These are phyloP conservation scores for Eulemur rubriventer DNA, from an alignment of 2,797 vertebrate species.

Conservation along the genomic window DNA sequence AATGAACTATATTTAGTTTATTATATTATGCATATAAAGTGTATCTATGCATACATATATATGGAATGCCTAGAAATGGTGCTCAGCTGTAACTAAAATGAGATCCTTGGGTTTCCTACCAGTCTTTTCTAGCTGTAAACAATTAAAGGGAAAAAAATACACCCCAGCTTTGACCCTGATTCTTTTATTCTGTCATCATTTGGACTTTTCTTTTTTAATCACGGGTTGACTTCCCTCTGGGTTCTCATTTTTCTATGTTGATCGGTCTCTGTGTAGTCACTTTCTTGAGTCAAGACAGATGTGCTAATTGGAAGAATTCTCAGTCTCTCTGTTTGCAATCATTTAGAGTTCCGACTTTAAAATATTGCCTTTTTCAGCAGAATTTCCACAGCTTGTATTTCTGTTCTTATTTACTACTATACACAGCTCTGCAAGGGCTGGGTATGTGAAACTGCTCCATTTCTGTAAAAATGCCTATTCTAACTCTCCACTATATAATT, in stretches of 20 bases:
- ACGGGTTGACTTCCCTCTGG: not conserved
- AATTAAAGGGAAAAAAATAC: not conserved
- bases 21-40: not conserved
- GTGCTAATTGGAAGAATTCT: constrained; percentile 13
- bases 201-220: not conserved
- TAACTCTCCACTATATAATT: not conserved
- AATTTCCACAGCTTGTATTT: not conserved
- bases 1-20: not conserved
- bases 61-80: not conserved
- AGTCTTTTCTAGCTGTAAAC: not conserved
- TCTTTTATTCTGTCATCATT: not conserved
- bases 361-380: not conserved
- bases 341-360: not conserved
- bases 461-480: not conserved
- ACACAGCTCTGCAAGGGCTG: not conserved
- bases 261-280: not conserved
- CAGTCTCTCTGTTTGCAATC: not conserved
- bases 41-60: not conserved
- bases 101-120: not conserved
- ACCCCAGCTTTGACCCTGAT: not conserved
- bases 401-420: not conserved
- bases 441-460: not conserved
- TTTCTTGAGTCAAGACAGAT: constrained; percentile 10
- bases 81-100: not conserved
- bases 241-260: not conserved